Evolutionary conservation across 2,113 vertebrate genomes (phyloP).

Genomic region (Aix galericulata): DNA sequence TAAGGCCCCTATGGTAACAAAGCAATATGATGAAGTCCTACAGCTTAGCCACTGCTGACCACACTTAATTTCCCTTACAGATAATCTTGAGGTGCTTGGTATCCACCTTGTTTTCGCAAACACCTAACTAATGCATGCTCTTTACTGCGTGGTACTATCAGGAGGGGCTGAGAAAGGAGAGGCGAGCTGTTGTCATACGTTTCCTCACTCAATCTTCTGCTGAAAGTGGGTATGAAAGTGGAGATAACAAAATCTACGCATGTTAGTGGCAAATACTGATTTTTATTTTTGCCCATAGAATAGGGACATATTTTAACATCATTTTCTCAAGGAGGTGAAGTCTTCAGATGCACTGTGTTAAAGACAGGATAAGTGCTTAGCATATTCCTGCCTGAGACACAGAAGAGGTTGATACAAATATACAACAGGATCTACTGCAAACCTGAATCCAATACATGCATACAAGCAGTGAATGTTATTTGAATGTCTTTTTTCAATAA

Average conservation of each 20-base stretch:
- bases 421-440: not conserved
- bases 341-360: not conserved
- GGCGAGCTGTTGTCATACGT: not conserved
- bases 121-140: not conserved
- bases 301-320: not conserved
- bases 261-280: not conserved
- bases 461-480: not conserved
- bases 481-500: not conserved
- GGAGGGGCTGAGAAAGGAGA: not conserved
- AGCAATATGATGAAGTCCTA: not conserved
- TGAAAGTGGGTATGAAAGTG: not conserved
- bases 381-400: not conserved
- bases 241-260: not conserved
- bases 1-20: not conserved
- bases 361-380: not conserved
- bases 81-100: not conserved
- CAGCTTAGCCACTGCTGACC: not conserved
- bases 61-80: not conserved
- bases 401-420: not conserved
- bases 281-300: not conserved
- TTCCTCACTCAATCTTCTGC: not conserved
- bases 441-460: not conserved
- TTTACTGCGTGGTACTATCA: not conserved
- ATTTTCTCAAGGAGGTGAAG: not conserved
- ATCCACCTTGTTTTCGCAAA: not conserved